Evolutionary conservation across 1,140 invertebrate genomes (phyloP).

Genomic region (Saxidomus purpurata): DNA sequence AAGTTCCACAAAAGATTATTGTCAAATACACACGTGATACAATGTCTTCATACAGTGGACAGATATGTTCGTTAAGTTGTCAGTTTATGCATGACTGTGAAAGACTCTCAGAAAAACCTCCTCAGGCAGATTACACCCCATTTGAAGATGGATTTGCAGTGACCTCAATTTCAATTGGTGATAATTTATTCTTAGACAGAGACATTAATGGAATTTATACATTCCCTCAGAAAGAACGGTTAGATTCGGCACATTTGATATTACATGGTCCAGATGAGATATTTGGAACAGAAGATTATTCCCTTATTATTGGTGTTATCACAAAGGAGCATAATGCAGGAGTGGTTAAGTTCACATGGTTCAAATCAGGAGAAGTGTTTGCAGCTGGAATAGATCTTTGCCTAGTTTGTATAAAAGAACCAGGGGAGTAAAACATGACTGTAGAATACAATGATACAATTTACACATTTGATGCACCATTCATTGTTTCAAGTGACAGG

Average conservation of each 20-base stretch:
- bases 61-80: not conserved
- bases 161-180: slow-evolving; percentile 23
- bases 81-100: slow-evolving; percentile 15
- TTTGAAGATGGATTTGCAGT: slow-evolving; percentile 33
- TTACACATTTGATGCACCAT: slow-evolving; percentile 35
- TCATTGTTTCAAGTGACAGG: slow-evolving; percentile 25
- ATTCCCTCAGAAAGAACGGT: slow-evolving; percentile 8
- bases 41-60: slow-evolving; percentile 11
- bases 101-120: not conserved
- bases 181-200: slow-evolving; percentile 16
- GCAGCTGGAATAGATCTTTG: slow-evolving; percentile 3
- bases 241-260: slow-evolving; percentile 2
- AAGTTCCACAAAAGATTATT: slow-evolving; percentile 21
- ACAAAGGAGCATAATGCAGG: slow-evolving; percentile 15
- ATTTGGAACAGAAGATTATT: slow-evolving; percentile 26
- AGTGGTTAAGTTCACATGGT: not conserved
- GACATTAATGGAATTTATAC: not conserved
- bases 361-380: not conserved
- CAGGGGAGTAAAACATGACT: slow-evolving; percentile 16
- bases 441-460: not conserved
- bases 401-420: slow-evolving; percentile 14
- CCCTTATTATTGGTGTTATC: slow-evolving; percentile 6
- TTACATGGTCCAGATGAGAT: slow-evolving; percentile 36
- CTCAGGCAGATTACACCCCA: not conserved
- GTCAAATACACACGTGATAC: slow-evolving; percentile 22